Percentiles rank a stretch among this genome's conserved stretches.
These are phyloP conservation scores for Gopherus flavomarginatus DNA, from an alignment of 2,113 vertebrate genomes.

Conservation along the genomic window DNA sequence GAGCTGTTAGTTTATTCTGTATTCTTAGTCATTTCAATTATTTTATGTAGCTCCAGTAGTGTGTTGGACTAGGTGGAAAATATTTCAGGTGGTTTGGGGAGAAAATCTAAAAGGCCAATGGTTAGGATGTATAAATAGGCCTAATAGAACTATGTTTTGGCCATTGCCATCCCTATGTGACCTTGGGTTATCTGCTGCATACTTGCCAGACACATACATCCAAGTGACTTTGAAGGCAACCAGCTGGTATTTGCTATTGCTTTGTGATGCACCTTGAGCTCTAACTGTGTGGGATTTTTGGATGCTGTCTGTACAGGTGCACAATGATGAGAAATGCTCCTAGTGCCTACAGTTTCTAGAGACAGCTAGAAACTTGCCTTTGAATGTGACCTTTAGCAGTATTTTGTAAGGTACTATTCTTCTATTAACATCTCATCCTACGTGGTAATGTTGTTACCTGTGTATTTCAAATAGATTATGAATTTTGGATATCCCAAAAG, in stretches of 20 bases:
- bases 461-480: not conserved
- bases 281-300: not conserved
- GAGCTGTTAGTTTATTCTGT: constrained; percentile 15
- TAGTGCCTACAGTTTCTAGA: not conserved
- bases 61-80: not conserved
- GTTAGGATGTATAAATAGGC: not conserved
- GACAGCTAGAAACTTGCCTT: not conserved
- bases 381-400: not conserved
- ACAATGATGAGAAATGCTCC: not conserved
- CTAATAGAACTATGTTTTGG: not conserved
- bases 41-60: not conserved
- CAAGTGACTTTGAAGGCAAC: not conserved
- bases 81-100: not conserved
- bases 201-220: not conserved
- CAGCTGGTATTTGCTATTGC: not conserved
- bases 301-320: not conserved
- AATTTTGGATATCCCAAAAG: not conserved
- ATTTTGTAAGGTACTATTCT: not conserved
- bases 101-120: not conserved
- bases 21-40: not conserved
- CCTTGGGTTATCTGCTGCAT: not conserved
- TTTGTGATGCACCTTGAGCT: not conserved
- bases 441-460: not conserved
- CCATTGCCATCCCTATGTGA: not conserved
- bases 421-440: not conserved